Evolutionary conservation across 2,888 invertebrate genomes (phyloP), one percentile per base, ranked within the genome.

Genomic region (Protonemura montana): DNA sequence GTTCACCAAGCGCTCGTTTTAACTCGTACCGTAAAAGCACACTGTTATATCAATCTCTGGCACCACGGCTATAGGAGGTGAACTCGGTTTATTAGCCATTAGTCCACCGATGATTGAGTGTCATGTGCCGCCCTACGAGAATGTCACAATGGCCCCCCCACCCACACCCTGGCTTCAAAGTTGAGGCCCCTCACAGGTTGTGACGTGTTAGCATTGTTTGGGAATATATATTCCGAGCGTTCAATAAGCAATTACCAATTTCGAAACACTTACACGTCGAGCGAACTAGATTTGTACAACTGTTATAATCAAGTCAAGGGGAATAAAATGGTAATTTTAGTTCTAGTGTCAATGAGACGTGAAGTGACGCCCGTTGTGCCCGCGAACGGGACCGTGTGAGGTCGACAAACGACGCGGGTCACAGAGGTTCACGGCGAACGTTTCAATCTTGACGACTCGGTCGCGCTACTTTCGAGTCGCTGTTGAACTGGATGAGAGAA

Each of bases 241-340:
- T 21, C 78, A 78, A 26, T 78, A 78, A 27, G 78, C 78, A 78
- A 78, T 30, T 81, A 30, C 30, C 81, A 81, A 81, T 81, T 78
- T 78, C 7, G 28, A 81, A 81, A 81, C 81, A n/a, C 28, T 81
- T 29, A 28, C 7, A 81, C 28, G 30, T 30, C 30, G 28, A 76
- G 76, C 10, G 78, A n/a, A 78, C 78, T 78, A 78, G 78, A 78
- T 78, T 28, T 78, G 13, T 78, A 6, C 27, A 26, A 78, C 26
- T 78, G 28, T 78, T 78, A 59, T 21, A 59, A 59, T 59, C 59
- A 59, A 59, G 59, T 59, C 59, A 10, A 78, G 28, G 78, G n/a
- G 78, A 28, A 78, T 28, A 0, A 78, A 78, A 78, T 78, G 78
- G 78, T 78, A 78, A 78, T 78, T n/a, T 78, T 25, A 13, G 78